Evolutionary conservation across 30 jellyfish, hydroid and myxozoan species (phyloP).

Genomic region (Aurelia sp.): DNA sequence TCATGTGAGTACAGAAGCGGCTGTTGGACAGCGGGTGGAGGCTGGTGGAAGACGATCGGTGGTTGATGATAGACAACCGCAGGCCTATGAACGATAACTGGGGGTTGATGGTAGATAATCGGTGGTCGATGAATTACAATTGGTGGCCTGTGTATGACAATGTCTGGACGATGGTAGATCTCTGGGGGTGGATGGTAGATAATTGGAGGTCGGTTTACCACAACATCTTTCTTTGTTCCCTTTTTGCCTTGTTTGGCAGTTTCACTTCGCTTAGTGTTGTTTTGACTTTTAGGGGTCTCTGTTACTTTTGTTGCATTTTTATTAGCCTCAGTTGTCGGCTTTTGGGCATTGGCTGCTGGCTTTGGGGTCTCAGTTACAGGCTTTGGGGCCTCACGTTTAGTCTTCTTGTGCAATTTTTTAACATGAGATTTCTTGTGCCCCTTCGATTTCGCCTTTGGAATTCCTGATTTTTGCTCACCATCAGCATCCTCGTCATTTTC

Average conservation of each 20-base stretch:
- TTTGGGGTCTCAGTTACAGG: neutral
- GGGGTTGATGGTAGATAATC: constrained; percentile 91
- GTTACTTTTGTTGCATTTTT: constrained; percentile 1
- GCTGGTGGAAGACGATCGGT: constrained; percentile 91
- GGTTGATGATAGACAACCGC: constrained; percentile 97
- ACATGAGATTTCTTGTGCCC: constrained; percentile 20
- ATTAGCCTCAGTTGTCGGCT: neutral
- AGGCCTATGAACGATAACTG: constrained; percentile 89
- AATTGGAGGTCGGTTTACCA: constrained; percentile 96
- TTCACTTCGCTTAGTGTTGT: constrained; percentile 68
- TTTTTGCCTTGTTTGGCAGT: constrained; percentile 75
- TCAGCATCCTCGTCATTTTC: constrained; percentile 40
- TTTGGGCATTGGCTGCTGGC: neutral
- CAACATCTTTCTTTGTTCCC: constrained; percentile 93
- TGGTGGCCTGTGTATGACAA: constrained; percentile 90
- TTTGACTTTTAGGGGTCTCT: neutral
- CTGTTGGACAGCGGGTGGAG: constrained; percentile 95
- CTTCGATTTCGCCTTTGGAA: constrained; percentile 31
- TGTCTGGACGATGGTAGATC: constrained; percentile 95
- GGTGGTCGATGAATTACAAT: constrained; percentile 93
- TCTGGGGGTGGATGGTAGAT: constrained; percentile 99
- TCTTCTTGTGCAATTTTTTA: constrained; percentile 20
- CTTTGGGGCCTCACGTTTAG: constrained; percentile 71
- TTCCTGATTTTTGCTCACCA: constrained; percentile 72
- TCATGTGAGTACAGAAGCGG: constrained; percentile 88